These are phyloP conservation scores for Teleogryllus oceanicus DNA, from an alignment of 2,888 invertebrate genomes.

Conservation along the genomic window DNA sequence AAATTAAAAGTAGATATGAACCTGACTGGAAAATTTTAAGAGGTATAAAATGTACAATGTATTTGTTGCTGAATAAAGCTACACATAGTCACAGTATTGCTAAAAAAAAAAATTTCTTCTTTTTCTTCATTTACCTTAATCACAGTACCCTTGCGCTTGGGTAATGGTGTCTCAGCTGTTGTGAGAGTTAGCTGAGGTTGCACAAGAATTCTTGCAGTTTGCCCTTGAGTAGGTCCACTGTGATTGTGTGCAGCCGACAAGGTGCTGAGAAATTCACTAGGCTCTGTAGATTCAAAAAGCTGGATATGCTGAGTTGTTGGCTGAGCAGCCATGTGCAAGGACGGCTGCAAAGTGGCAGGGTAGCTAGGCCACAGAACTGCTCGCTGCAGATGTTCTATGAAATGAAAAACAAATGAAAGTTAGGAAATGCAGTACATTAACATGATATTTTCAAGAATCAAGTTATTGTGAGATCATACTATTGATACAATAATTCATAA, in stretches of 20 bases:
- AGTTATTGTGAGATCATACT: too few relatives aligned
- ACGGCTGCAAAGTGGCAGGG: slow-evolving; percentile 50
- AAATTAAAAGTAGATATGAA: background rate
- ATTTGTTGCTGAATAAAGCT: background rate
- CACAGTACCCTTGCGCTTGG: slow-evolving; percentile 26
- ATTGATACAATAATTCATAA: too few relatives aligned
- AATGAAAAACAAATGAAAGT: slow-evolving; percentile 24
- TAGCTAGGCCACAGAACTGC: slow-evolving; percentile 73
- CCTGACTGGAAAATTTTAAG: too few relatives aligned
- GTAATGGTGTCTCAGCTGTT: slow-evolving; percentile 45
- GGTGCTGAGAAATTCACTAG: slow-evolving; percentile 53
- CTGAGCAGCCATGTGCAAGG: slow-evolving; percentile 25
- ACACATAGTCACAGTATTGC: background rate
- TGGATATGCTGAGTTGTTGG: slow-evolving; percentile 32
- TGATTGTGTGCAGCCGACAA: slow-evolving; percentile 55
- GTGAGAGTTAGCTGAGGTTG: slow-evolving; percentile 48
- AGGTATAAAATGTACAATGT: too few relatives aligned
- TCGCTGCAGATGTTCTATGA: slow-evolving; percentile 64
- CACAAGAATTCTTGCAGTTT: slow-evolving; percentile 58
- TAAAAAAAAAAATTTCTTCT: too few relatives aligned
- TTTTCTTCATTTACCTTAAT: background rate
- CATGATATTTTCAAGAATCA: too few relatives aligned
- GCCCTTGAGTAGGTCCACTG: slow-evolving; percentile 51
- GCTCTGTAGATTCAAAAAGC: slow-evolving; percentile 32
- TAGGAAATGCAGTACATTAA: background rate